These are phyloP conservation scores for Sarcoramphus papa DNA, from an alignment of 2,797 vertebrate species.

Conservation along the genomic window DNA sequence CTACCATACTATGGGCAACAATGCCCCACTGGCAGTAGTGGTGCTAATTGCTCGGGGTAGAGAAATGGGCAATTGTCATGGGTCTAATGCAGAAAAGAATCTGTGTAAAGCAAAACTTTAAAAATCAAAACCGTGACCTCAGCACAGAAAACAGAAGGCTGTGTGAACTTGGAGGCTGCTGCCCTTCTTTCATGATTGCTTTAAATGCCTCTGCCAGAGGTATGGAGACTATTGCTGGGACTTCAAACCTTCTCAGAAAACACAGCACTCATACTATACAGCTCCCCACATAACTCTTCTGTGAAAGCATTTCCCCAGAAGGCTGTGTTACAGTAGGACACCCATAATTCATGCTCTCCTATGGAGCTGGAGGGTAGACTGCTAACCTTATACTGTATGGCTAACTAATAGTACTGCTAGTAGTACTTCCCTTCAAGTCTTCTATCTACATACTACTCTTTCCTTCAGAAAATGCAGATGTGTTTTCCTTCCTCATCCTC, in stretches of 20 bases:
- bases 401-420: not conserved
- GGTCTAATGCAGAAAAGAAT: not conserved
- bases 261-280: not conserved
- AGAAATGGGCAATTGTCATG: not conserved
- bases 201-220: not conserved
- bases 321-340: not conserved
- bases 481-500: slow-evolving; percentile 49
- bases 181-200: not conserved
- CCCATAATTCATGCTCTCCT: not conserved
- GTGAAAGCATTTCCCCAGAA: not conserved
- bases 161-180: not conserved
- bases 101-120: not conserved
- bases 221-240: not conserved
- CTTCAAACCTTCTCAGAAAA: not conserved
- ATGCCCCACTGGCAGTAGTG: not conserved
- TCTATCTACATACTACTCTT: not conserved
- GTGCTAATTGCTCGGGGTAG: not conserved
- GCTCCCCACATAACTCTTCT: not conserved
- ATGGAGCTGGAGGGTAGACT: not conserved
- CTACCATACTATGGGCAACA: not conserved
- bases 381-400: not conserved
- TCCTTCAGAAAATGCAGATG: slow-evolving; percentile 17
- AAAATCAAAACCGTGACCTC: not conserved
- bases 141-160: not conserved
- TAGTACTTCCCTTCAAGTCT: not conserved